Evolutionary conservation across 2,113 vertebrate species (phyloP).

Genomic region (Cololabis saira): DNA sequence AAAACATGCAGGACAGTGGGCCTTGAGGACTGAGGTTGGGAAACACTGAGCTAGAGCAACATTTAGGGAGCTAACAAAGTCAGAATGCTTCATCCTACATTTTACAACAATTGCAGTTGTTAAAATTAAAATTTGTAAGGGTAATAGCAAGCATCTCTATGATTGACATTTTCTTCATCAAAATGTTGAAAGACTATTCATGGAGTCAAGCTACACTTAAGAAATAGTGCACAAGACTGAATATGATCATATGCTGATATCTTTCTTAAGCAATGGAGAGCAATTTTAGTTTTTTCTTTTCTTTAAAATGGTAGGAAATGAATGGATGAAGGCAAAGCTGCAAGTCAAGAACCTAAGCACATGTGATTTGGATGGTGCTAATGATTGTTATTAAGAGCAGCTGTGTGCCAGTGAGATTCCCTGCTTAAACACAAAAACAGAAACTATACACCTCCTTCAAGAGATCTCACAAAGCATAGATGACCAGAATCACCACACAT

Average conservation of each 20-base stretch:
- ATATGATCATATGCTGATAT: not conserved
- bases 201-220: too few relatives aligned
- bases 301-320: slow-evolving; percentile 37
- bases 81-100: too few relatives aligned
- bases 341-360: slow-evolving; percentile 32
- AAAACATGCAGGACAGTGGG: too few relatives aligned
- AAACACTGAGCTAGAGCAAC: too few relatives aligned
- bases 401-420: slow-evolving; percentile 61
- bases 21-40: too few relatives aligned
- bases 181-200: too few relatives aligned
- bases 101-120: too few relatives aligned
- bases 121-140: too few relatives aligned
- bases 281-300: slow-evolving; percentile 22
- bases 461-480: slow-evolving; percentile 31
- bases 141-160: too few relatives aligned
- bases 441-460: slow-evolving; percentile 15
- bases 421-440: slow-evolving; percentile 17
- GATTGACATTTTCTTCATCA: too few relatives aligned
- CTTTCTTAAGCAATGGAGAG: slow-evolving; percentile 10
- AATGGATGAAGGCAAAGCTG: slow-evolving; percentile 35
- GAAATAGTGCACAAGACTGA: too few relatives aligned
- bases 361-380: slow-evolving; percentile 60
- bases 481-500: slow-evolving; percentile 8
- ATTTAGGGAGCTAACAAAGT: too few relatives aligned
- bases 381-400: slow-evolving; percentile 77